Evolutionary conservation across 2,797 vertebrate genomes (phyloP).

Genomic region (Cuculus canorus): DNA sequence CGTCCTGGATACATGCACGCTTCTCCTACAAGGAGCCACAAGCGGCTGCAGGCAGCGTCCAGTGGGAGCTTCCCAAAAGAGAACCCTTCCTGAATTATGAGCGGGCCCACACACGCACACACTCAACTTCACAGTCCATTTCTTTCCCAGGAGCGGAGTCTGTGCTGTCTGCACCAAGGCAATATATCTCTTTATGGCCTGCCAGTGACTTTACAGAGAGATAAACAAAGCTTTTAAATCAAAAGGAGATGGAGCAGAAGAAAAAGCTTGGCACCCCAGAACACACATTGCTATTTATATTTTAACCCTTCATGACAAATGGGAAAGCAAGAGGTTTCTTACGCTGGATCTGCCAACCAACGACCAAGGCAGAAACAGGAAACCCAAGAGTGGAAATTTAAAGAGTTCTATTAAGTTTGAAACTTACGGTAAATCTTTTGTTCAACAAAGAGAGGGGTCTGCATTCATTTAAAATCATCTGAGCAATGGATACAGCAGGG

Average conservation of each 20-base stretch:
- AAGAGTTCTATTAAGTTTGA: background rate
- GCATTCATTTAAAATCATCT: background rate
- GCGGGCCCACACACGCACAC: conserved; percentile 63
- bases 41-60: background rate
- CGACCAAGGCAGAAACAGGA: background rate
- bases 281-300: background rate
- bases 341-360: background rate
- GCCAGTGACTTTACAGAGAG: conserved; percentile 65
- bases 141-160: conserved; percentile 46
- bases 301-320: conserved; percentile 51
- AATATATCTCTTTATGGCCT: conserved; percentile 70
- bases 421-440: background rate
- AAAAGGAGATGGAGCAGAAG: conserved; percentile 38
- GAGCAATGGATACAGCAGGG: background rate
- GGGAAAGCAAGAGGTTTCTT: background rate
- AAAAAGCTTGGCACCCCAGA: conserved; percentile 47
- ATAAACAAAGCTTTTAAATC: conserved; percentile 76
- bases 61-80: conserved; percentile 49
- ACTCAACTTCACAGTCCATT: conserved; percentile 59
- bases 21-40: conserved; percentile 22
- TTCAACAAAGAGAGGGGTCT: background rate
- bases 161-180: conserved; percentile 60
- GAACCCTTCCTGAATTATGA: conserved; percentile 58
- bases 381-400: background rate
- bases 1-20: background rate